Percentiles rank a stretch among this genome's conserved stretches.
Conservation (phyloP, 2,113 vertebrate species). For the Phylloscopus whistleri region DNA sequence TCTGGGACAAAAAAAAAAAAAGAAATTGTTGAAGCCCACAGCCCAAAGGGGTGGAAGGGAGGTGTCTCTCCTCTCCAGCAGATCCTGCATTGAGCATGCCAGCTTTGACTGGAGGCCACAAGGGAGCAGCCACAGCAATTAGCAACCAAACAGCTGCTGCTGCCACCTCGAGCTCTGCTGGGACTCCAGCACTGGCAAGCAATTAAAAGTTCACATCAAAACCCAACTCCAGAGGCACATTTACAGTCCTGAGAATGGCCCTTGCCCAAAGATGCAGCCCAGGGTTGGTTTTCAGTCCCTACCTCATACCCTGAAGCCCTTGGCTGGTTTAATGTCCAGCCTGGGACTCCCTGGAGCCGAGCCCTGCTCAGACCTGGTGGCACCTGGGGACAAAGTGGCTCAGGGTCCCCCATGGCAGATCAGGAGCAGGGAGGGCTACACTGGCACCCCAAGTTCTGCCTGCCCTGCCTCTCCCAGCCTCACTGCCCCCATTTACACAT, state of each 20-base stretch:
- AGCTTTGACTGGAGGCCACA: not conserved
- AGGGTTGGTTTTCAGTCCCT: not conserved
- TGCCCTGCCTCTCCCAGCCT: not conserved
- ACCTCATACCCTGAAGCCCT: not conserved
- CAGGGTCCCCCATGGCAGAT: accelerated
- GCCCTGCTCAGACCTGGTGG: not conserved
- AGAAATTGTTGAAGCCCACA: not conserved
- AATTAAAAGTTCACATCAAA: not conserved
- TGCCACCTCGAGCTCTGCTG: not conserved
- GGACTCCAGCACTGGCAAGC: not conserved
- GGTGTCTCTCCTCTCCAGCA: not conserved
- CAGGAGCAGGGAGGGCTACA: not conserved
- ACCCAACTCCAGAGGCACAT: not conserved
- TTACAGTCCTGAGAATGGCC: not conserved
- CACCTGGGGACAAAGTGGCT: not conserved
- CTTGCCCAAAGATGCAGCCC: not conserved
- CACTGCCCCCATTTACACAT: not conserved
- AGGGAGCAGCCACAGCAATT: not conserved
- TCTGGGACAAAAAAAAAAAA: too few relatives aligned
- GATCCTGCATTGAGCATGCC: not conserved
- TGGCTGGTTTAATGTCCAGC: not conserved
- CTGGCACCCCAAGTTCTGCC: not conserved
- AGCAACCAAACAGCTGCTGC: not conserved
- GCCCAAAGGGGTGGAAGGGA: not conserved
- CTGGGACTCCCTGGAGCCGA: not conserved